A percentile compares a stretch with the other conserved stretches of the same genome.
phyloP scores from a whole-genome alignment of 2,888 invertebrate genomes.

The Pheosia gnoma region DNA sequence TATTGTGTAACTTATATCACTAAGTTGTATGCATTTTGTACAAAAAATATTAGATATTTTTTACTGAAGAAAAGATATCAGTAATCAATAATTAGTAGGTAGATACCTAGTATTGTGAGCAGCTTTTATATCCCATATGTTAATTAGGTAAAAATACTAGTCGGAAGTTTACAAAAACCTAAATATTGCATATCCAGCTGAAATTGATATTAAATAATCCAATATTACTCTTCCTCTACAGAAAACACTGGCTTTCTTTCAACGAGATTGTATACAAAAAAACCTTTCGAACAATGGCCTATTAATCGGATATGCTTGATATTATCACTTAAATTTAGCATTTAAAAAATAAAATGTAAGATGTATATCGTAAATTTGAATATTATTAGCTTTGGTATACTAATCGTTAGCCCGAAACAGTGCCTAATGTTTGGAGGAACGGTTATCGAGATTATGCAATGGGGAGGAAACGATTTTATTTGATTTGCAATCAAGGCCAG shows the following conservation, averaged over 20 bases:
- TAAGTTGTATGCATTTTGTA: constrained; percentile 72
- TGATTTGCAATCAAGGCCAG: constrained; percentile 38
- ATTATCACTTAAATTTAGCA: constrained; percentile 48
- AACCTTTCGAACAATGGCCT: constrained; percentile 44
- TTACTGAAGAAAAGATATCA: constrained; percentile 61
- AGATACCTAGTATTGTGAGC: constrained; percentile 53
- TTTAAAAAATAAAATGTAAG: constrained; percentile 52
- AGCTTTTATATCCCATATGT: constrained; percentile 74
- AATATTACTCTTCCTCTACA: constrained; percentile 50
- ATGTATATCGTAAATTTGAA: constrained; percentile 63
- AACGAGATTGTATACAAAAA: constrained; percentile 6
- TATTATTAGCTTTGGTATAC: constrained; percentile 75
- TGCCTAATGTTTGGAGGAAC: constrained; percentile 71
- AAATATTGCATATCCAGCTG: constrained; percentile 64
- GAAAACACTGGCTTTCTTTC: constrained; percentile 48
- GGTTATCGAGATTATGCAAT: constrained; percentile 64
- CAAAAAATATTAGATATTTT: constrained; percentile 77
- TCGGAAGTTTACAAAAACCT: constrained; percentile 61
- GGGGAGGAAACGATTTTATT: constrained; percentile 38
- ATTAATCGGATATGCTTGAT: constrained; percentile 48
- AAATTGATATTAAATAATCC: constrained; percentile 53
- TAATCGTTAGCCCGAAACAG: constrained; percentile 74
- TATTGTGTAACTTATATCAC: constrained; percentile 50
- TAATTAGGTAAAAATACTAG: constrained; percentile 67
- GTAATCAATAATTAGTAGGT: constrained; percentile 33